Percentiles rank a stretch among this genome's conserved stretches.
Conservation (phyloP, 92 coral and sea anemone genomes). For the Meandrina meandrites region DNA sequence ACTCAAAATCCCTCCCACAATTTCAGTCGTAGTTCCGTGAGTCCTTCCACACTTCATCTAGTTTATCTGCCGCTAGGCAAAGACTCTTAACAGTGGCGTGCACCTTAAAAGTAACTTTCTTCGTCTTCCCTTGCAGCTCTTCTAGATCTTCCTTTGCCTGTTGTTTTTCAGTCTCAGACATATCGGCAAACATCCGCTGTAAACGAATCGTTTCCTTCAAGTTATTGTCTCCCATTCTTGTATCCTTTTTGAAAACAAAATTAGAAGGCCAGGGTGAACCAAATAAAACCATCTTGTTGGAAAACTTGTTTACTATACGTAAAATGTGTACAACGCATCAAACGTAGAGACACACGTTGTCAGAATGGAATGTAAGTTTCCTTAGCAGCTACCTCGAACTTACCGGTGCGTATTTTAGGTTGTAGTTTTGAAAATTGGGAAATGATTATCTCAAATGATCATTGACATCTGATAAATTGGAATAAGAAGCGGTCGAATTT, state of each 20-base stretch:
- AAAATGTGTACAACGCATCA: too few relatives aligned
- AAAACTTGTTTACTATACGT: too few relatives aligned
- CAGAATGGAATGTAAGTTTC: too few relatives aligned
- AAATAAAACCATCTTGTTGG: too few relatives aligned
- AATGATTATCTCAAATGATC: too few relatives aligned
- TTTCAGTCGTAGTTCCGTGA: neutral
- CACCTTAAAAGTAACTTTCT: neutral
- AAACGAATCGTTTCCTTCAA: neutral
- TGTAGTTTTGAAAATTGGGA: too few relatives aligned
- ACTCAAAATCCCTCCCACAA: constrained; percentile 2
- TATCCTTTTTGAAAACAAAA: neutral
- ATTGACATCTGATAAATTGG: too few relatives aligned
- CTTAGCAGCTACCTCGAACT: too few relatives aligned
- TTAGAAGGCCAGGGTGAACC: too few relatives aligned
- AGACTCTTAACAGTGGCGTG: neutral
- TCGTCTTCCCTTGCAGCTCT: neutral
- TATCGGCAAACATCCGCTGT: neutral
- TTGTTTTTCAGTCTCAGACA: neutral
- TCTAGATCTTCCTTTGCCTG: neutral
- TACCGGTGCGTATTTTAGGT: too few relatives aligned
- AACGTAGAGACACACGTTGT: too few relatives aligned
- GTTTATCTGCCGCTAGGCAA: neutral
- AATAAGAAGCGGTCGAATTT: too few relatives aligned
- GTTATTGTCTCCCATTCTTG: constrained; percentile 9
- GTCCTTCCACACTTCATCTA: constrained; percentile 5